phyloP scores from a whole-genome alignment of 1,140 invertebrate species.

The Cryptotermes secundus region DNA sequence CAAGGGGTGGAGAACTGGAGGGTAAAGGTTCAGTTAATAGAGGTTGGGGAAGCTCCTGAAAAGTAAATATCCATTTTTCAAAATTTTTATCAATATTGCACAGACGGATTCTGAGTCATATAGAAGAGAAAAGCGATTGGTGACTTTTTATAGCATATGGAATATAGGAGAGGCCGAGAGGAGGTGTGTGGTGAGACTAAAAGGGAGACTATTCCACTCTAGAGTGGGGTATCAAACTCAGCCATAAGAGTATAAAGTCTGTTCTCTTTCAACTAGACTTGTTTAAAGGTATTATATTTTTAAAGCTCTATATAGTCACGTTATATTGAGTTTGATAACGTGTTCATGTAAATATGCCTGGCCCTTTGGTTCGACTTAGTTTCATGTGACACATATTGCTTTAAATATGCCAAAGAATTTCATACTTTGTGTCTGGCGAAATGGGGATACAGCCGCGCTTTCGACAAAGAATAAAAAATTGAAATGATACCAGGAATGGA shows the following conservation, averaged over 20 bases:
- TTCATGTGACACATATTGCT: slow-evolving; percentile 32
- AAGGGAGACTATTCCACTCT: neutral
- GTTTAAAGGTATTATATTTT: slow-evolving; percentile 24
- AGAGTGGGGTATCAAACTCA: slow-evolving; percentile 5
- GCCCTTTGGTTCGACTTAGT: slow-evolving; percentile 17
- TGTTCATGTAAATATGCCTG: slow-evolving; percentile 5
- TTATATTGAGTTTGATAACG: slow-evolving; percentile 26
- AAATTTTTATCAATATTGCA: slow-evolving; percentile 37
- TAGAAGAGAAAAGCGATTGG: slow-evolving; percentile 17
- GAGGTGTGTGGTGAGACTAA: neutral
- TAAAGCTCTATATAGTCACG: slow-evolving; percentile 22
- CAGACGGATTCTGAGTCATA: slow-evolving; percentile 36
- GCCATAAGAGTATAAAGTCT: neutral
- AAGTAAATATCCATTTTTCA: slow-evolving; percentile 36
- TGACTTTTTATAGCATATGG: slow-evolving; percentile 31
- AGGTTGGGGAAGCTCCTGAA: neutral
- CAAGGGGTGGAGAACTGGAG: neutral
- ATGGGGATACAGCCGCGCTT: neutral
- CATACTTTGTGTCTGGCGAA: neutral
- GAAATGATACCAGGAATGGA: neutral
- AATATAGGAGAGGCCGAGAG: neutral
- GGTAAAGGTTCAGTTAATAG: neutral
- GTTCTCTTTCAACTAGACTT: neutral
- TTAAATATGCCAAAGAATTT: slow-evolving; percentile 14
- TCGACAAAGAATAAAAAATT: slow-evolving; percentile 14